These are phyloP conservation scores for Paradoxurus hermaphroditus DNA, from an alignment of 2,113 vertebrate species.

Conservation along the genomic window DNA sequence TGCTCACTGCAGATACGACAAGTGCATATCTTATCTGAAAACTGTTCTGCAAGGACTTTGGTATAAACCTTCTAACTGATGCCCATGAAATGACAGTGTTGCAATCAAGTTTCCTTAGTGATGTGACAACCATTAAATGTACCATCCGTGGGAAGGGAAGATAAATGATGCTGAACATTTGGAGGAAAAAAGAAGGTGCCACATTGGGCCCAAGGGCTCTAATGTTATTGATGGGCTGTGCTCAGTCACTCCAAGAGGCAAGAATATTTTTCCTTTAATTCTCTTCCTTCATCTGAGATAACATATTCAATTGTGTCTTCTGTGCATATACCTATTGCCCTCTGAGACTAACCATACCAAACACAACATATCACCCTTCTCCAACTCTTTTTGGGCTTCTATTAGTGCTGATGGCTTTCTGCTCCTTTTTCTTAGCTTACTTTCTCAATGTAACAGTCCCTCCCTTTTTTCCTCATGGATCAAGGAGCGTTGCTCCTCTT, in stretches of 20 bases:
- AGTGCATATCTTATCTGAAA: conserved; percentile 63
- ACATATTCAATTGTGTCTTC: not conserved
- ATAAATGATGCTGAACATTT: conserved; percentile 20
- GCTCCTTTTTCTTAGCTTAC: not conserved
- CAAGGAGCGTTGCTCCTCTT: not conserved
- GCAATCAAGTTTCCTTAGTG: conserved; percentile 52
- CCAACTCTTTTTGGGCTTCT: not conserved
- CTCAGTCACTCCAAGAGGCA: conserved; percentile 16
- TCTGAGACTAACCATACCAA: not conserved
- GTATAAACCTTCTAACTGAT: conserved; percentile 63
- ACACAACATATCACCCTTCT: not conserved
- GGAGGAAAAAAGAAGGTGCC: conserved; percentile 19
- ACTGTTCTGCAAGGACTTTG: conserved; percentile 71
- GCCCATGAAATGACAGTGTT: conserved; percentile 70
- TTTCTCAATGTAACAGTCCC: not conserved
- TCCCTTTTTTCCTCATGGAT: not conserved
- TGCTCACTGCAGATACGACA: conserved; percentile 15
- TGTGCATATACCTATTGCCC: not conserved
- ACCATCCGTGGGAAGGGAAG: not conserved
- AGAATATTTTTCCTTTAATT: not conserved
- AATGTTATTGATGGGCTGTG: not conserved
- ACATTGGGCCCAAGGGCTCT: not conserved
- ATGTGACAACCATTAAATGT: conserved; percentile 50
- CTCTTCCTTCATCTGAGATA: not conserved
- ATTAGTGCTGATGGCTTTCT: conserved; percentile 7